Conservation (phyloP, 53 echinoderm and acorn worm species). For the Hippasteria phrygiana region DNA sequence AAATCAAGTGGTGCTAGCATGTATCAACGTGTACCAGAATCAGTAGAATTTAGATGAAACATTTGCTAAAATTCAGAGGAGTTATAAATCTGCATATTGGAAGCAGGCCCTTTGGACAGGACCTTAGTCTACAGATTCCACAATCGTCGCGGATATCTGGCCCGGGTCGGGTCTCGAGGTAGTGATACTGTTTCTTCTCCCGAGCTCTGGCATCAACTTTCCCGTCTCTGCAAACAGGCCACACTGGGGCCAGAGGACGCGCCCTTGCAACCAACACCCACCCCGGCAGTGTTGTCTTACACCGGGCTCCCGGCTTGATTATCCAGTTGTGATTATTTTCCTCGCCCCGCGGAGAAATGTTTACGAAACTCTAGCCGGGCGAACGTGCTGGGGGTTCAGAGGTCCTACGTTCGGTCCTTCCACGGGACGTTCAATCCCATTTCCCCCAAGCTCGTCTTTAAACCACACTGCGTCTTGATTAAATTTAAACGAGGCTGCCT, state of each 20-base stretch:
- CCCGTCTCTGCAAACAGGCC: not conserved
- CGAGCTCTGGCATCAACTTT: not conserved
- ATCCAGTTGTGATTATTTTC: slow-evolving; percentile 23
- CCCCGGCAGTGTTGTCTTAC: slow-evolving; percentile 12
- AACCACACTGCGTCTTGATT: not conserved
- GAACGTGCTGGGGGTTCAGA: slow-evolving; percentile 42
- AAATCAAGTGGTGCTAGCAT: no score
- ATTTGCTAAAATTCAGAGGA: not conserved
- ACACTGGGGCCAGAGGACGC: slow-evolving; percentile 29
- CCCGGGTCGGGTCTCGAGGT: not conserved
- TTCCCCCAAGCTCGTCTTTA: not conserved
- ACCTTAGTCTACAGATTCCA: not conserved
- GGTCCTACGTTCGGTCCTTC: slow-evolving; percentile 1
- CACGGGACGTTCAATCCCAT: slow-evolving; percentile 19
- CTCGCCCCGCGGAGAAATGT: slow-evolving; percentile 25
- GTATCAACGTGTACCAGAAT: no score
- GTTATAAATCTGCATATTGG: not conserved
- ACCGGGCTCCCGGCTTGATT: slow-evolving; percentile 5
- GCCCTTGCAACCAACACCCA: slow-evolving; percentile 46
- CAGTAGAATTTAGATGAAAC: no score
- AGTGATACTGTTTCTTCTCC: not conserved
- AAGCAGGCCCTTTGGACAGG: not conserved
- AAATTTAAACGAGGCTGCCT: slow-evolving; percentile 1
- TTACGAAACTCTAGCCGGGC: slow-evolving; percentile 40
- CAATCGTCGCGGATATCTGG: not conserved